Conservation (phyloP, 92 coral and sea anemone species). For the Porites lobata region DNA sequence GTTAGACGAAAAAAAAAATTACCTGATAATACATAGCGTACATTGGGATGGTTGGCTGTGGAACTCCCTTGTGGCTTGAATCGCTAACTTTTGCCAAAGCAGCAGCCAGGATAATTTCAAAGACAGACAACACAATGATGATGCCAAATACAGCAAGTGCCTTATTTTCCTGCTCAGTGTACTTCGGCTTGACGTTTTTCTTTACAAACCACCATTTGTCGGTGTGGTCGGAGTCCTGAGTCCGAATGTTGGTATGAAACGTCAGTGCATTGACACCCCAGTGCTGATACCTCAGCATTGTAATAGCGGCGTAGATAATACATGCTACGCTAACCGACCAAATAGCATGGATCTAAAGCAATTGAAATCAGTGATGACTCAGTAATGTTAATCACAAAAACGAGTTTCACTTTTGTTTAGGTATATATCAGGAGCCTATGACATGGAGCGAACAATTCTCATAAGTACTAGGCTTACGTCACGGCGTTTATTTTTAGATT, state of each 20-base stretch:
- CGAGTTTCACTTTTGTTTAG: too few species aligned
- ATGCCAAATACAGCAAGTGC: background rate
- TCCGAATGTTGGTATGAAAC: too few species aligned
- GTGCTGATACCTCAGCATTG: background rate
- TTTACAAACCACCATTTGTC: background rate
- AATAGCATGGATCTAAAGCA: background rate
- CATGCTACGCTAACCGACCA: background rate
- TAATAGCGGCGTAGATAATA: background rate
- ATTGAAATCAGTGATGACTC: background rate
- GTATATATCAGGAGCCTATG: too few species aligned
- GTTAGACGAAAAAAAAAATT: background rate
- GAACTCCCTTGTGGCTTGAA: background rate
- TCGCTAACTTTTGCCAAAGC: background rate
- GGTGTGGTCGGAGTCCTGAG: too few species aligned
- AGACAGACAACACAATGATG: background rate
- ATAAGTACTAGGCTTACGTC: too few species aligned
- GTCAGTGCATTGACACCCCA: background rate
- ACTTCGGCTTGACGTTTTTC: background rate
- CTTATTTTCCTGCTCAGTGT: background rate
- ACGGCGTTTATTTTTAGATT: too few species aligned
- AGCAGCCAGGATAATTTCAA: constrained; percentile 15
- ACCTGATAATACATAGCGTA: background rate
- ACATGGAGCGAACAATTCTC: too few species aligned
- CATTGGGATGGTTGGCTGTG: background rate
- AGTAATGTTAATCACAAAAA: too few species aligned